Conservation (phyloP, 2,888 invertebrate genomes). For the Heliconius erato region DNA sequence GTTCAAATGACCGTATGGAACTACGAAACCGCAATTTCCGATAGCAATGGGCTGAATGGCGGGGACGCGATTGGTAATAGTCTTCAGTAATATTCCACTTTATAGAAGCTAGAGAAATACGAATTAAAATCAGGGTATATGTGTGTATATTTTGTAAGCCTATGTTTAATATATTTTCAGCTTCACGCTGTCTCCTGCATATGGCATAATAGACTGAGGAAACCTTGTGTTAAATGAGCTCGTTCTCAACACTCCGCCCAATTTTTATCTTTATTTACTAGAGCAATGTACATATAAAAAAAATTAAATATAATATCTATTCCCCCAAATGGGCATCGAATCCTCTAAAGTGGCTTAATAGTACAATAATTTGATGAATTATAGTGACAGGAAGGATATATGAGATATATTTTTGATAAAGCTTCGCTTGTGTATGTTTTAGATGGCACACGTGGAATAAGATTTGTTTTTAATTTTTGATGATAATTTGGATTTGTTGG, state of each 20-base stretch:
- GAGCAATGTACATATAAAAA: no score
- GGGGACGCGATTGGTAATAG: slow-evolving; percentile 17
- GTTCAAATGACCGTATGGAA: slow-evolving; percentile 27
- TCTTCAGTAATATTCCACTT: slow-evolving; percentile 19
- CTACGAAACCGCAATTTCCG: slow-evolving; percentile 30
- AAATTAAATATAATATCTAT: no score
- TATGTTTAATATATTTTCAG: not conserved
- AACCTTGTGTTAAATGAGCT: not conserved
- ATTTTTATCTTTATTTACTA: not conserved
- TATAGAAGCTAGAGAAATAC: not conserved
- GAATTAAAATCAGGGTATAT: not conserved
- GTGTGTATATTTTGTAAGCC: not conserved
- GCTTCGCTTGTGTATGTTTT: no score
- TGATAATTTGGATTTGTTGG: no score
- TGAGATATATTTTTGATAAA: no score
- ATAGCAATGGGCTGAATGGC: slow-evolving; percentile 25
- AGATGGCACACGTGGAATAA: no score
- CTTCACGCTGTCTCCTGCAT: not conserved
- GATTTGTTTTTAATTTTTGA: no score
- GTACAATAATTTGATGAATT: no score
- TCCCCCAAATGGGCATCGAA: no score
- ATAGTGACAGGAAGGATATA: no score
- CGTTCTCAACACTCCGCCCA: not conserved
- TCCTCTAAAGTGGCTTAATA: no score
- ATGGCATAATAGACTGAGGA: not conserved